Evolutionary conservation across 2,113 vertebrate species (phyloP), one percentile per base, ranked within the genome.

Genomic region (Cyanoderma ruficeps): DNA sequence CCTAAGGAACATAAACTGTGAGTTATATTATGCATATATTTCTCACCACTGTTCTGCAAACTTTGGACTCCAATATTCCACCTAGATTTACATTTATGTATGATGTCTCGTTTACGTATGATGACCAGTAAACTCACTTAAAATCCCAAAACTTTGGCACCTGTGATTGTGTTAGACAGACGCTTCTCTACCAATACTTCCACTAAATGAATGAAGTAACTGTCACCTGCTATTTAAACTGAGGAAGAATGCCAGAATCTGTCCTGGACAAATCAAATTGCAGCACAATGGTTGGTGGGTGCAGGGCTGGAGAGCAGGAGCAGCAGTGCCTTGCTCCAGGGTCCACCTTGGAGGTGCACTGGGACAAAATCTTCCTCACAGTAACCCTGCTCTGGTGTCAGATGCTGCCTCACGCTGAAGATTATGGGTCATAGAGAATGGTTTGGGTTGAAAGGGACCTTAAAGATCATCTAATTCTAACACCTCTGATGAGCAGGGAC

Each of bases 381-480:
- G 47, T 19, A 22, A 35, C 13, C 4, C 56, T 61, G 72, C 10
- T n/a, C 21, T 24, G 35, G 18, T 50, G 30, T 39, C 64, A 39
- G 6, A 15, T 44, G 16, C 31, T 76, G 25, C 49, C 37, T 20
- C 35, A 42, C 56, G 7, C 23, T 9, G 13, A 6, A 18, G 21
- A 23, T 24, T 63, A 8, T 1, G 6, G 22, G 42, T 12, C 55
- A 69, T 0, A 24, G 7, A 46, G 37, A 83, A 22, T 2, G 1
- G 28, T 18, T 41, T 78, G 59, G 7, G 15, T 72, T 83, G 71
- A 25, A 60, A 67, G 28, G 22, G 18, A 46, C 18, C 28, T 83
- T 50, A 24, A 59, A 22, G 33, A 33, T 22, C 15, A 63, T 16
- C 15, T 8, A 24, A 31, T 35, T 41, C 17, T 31, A 60, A 7